These are phyloP conservation scores for Noturus placidus DNA, from an alignment of 2,113 vertebrate genomes.

Conservation along the genomic window DNA sequence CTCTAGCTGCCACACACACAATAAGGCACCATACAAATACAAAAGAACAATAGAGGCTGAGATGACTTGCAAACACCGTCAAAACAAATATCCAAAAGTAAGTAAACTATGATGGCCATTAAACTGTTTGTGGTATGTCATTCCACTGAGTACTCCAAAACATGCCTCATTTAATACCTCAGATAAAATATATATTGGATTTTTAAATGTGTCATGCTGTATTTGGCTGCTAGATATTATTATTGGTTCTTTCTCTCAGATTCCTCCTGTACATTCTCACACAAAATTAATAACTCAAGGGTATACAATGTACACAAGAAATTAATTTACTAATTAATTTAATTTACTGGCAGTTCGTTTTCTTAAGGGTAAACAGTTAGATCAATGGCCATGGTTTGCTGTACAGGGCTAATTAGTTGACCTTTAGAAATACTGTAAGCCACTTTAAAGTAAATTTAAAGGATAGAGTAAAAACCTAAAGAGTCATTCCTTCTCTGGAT, in stretches of 20 bases:
- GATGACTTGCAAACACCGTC: neutral
- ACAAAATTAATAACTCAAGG: neutral
- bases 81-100: neutral
- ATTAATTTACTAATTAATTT: neutral
- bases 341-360: neutral
- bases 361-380: constrained; percentile 4
- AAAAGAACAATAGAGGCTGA: neutral
- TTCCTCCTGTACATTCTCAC: neutral
- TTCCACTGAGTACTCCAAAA: neutral
- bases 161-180: neutral
- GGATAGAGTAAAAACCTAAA: neutral
- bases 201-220: neutral
- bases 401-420: neutral
- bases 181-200: neutral
- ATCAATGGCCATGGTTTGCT: neutral
- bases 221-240: neutral
- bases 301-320: neutral
- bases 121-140: neutral
- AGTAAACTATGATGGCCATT: neutral
- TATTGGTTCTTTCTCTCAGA: neutral
- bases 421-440: neutral
- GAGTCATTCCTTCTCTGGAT: neutral
- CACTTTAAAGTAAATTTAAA: neutral
- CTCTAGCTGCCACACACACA: neutral
- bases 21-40: neutral